A percentile compares a stretch with the other conserved stretches of the same genome.
These are phyloP conservation scores for Apeltes quadracus DNA, from an alignment of 2,113 vertebrate genomes.

Conservation along the genomic window DNA sequence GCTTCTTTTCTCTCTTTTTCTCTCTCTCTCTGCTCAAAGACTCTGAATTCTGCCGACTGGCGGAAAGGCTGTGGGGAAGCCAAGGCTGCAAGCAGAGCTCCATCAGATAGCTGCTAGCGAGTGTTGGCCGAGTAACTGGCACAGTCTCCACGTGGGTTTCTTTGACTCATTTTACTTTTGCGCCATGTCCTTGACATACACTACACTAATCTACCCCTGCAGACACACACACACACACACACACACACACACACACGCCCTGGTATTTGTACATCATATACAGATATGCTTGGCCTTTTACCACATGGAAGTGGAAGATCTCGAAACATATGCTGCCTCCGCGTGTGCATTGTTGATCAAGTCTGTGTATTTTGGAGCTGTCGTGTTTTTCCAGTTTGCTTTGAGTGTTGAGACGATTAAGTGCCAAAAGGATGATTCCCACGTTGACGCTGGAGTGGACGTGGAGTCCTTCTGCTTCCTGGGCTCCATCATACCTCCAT, in stretches of 20 bases:
- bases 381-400: background rate
- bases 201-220: background rate
- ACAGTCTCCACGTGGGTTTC: constrained; percentile 27
- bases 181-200: background rate
- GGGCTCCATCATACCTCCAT: too few relatives aligned
- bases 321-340: background rate
- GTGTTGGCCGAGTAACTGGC: constrained; percentile 35
- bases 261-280: background rate
- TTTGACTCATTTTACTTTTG: constrained; percentile 39
- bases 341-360: background rate
- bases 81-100: constrained; percentile 48
- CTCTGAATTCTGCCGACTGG: constrained; percentile 43
- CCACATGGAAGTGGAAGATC: background rate
- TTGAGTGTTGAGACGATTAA: background rate
- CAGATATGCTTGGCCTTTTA: background rate
- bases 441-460: too few relatives aligned
- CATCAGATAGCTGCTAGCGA: constrained; percentile 50
- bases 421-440: background rate
- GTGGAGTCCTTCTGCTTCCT: too few relatives aligned
- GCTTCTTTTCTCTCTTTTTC: constrained; percentile 45
- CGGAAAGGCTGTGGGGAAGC: constrained; percentile 45
- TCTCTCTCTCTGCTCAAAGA: constrained; percentile 37
- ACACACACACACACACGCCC: background rate
- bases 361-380: background rate
- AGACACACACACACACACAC: constrained; percentile 5